A percentile compares a stretch with the other conserved stretches of the same genome.
These are phyloP conservation scores for Wasmannia auropunctata DNA, from an alignment of 1,140 invertebrate genomes.

Conservation along the genomic window DNA sequence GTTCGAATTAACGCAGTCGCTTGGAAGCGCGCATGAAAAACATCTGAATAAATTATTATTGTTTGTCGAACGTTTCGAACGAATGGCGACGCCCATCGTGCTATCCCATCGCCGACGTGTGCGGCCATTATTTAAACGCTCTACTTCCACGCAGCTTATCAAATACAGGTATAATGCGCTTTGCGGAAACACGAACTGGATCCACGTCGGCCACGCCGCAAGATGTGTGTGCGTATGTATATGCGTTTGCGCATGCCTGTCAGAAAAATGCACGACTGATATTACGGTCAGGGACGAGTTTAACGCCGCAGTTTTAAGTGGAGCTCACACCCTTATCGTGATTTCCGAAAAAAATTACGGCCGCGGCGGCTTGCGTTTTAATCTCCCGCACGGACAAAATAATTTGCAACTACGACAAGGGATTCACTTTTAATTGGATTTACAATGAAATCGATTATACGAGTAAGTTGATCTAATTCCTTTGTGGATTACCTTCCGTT, in stretches of 20 bases:
- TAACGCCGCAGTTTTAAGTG: conserved; percentile 41
- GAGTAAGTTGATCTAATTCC: background rate
- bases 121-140: conserved; percentile 78
- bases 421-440: background rate
- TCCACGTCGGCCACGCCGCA: conserved; percentile 61
- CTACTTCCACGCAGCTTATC: conserved; percentile 79
- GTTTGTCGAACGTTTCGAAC: conserved; percentile 82
- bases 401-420: conserved; percentile 3
- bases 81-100: conserved; percentile 69
- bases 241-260: conserved; percentile 62
- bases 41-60: conserved; percentile 83
- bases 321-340: conserved; percentile 17
- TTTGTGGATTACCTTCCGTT: background rate
- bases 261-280: conserved; percentile 66
- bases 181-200: conserved; percentile 76
- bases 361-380: background rate
- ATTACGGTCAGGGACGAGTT: conserved; percentile 69
- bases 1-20: conserved; percentile 64
- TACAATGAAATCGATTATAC: background rate
- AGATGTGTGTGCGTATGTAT: conserved; percentile 17
- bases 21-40: conserved; percentile 75
- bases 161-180: conserved; percentile 79
- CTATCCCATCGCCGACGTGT: conserved; percentile 61
- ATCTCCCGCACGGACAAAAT: background rate
- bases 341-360: conserved; percentile 28